Conservation (phyloP, 2,113 vertebrate species). For the Malaclemys terrapin region DNA sequence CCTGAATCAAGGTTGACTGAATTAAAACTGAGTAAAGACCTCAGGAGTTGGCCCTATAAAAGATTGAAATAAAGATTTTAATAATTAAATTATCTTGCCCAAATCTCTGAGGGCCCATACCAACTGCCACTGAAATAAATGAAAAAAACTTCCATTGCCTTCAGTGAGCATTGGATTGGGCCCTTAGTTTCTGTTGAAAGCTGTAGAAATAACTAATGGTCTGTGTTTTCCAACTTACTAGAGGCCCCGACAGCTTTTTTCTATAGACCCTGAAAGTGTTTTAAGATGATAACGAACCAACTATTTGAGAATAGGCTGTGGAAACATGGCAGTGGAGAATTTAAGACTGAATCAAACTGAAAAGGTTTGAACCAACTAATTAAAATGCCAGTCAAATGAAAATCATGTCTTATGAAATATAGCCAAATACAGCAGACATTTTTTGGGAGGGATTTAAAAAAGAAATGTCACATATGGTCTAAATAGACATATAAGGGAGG, state of each 20-base stretch:
- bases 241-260: not conserved
- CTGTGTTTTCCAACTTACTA: fast-evolving
- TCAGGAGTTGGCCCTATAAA: not conserved
- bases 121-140: not conserved
- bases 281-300: not conserved
- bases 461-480: not conserved
- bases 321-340: not conserved
- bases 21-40: not conserved
- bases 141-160: not conserved
- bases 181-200: not conserved
- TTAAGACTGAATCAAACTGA: not conserved
- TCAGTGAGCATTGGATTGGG: not conserved
- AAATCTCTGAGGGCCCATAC: not conserved
- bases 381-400: not conserved
- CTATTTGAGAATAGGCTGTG: not conserved
- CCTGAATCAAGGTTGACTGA: not conserved
- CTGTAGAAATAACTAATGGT: not conserved
- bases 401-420: not conserved
- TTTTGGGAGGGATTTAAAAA: constrained; percentile 6
- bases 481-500: not conserved
- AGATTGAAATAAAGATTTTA: not conserved
- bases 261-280: not conserved
- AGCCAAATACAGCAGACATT: not conserved
- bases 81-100: not conserved
- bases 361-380: not conserved